These are phyloP conservation scores for Catharus minimus DNA, from an alignment of 2,113 vertebrate species.

Conservation along the genomic window DNA sequence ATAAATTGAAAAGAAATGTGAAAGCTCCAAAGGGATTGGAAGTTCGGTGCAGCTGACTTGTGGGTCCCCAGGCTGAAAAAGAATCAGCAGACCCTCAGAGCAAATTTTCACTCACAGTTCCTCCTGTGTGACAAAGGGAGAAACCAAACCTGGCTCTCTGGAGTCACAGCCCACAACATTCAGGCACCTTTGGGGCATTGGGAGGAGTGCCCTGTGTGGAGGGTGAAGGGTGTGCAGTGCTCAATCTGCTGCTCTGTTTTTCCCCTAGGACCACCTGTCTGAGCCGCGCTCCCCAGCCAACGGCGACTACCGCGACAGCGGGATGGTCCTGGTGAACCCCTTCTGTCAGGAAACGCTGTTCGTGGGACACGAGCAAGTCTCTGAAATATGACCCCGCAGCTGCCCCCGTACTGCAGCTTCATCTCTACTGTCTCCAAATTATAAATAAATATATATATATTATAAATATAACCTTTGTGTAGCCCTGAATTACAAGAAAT, in stretches of 20 bases:
- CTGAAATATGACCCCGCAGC: conserved; percentile 80
- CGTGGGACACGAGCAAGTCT: conserved; percentile 90
- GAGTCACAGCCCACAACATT: background rate
- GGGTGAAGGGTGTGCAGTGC: background rate
- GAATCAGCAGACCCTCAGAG: background rate
- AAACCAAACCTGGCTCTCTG: background rate
- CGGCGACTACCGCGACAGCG: conserved; percentile 90
- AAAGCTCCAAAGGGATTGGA: background rate
- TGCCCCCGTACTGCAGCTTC: background rate
- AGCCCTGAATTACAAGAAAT: conserved; percentile 72
- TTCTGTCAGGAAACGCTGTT: conserved; percentile 98
- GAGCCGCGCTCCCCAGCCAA: conserved; percentile 93
- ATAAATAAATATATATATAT: conserved; percentile 81
- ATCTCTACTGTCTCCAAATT: conserved; percentile 64
- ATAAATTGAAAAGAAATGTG: background rate
- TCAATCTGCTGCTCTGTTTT: conserved; percentile 27
- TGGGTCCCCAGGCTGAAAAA: background rate
- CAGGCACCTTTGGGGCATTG: background rate
- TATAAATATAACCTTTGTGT: conserved; percentile 83
- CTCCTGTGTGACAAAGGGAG: background rate
- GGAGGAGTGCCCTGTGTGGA: background rate
- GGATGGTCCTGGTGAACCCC: conserved; percentile 97
- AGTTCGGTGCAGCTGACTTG: background rate
- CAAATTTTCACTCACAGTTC: background rate
- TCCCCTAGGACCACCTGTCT: conserved; percentile 84